Evolutionary conservation across 2,113 vertebrate species (phyloP).

Genomic region (zebrafish (Danio rerio)): GRCz12tu NC_133188.1:44521001-44521500

Average conservation of each 20-base stretch:
- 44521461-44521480: not conserved
- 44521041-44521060: constrained; percentile 2
- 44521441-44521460: constrained; percentile 26
- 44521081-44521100: constrained; percentile 19
- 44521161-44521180: constrained; percentile 4
- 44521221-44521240: not conserved
- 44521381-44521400: not conserved
- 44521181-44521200: not conserved
- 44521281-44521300: not conserved
- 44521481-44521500: not conserved
- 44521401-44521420: not conserved
- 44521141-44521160: not conserved
- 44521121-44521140: constrained; percentile 17
- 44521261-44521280: constrained; percentile 34
- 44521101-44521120: constrained; percentile 18
- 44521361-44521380: constrained; percentile 37
- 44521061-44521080: not conserved
- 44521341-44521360: constrained; percentile 2
- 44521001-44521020: not conserved
- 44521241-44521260: not conserved
- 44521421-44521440: not conserved
- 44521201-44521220: constrained; percentile 5
- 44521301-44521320: not conserved
- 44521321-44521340: not conserved
- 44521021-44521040: constrained; percentile 22